Evolutionary conservation across 2,113 vertebrate genomes (phyloP).

Genomic region (Peromyscus polionotus): DNA sequence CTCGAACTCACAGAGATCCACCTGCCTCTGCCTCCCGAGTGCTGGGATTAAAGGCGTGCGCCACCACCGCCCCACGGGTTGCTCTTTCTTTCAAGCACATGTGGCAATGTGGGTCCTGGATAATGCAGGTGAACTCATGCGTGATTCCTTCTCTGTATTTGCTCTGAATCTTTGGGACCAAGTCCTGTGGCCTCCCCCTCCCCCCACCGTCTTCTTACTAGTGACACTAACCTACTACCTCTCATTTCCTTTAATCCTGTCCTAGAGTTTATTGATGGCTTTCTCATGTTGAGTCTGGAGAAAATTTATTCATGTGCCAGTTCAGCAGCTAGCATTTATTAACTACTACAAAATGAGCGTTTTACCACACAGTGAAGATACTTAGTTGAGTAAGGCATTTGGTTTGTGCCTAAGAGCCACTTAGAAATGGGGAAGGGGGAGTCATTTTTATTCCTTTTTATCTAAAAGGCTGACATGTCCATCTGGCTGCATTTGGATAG

Average conservation of each 20-base stretch:
- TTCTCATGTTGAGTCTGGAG: slow-evolving; percentile 4
- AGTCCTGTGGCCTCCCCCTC: background rate
- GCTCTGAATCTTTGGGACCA: background rate
- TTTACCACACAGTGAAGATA: background rate
- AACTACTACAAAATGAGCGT: background rate
- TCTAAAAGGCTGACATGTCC: background rate
- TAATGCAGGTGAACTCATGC: background rate
- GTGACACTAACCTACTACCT: background rate
- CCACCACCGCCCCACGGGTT: no score
- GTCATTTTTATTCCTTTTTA: background rate
- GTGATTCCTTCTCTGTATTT: background rate
- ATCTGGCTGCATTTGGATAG: background rate
- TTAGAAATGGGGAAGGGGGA: background rate
- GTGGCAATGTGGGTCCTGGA: no score
- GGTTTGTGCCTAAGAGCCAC: background rate
- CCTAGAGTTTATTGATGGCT: slow-evolving; percentile 31
- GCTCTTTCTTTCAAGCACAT: background rate
- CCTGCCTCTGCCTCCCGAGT: no score
- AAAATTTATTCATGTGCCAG: background rate
- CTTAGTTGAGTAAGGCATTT: background rate
- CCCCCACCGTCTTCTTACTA: background rate
- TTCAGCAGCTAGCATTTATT: background rate
- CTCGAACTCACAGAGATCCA: no score
- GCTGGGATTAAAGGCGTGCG: no score
- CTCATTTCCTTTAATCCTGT: background rate